Evolutionary conservation across 2,888 invertebrate genomes (phyloP), one percentile per base, ranked within the genome.

Genomic region (Napeogenes sylphis): DNA sequence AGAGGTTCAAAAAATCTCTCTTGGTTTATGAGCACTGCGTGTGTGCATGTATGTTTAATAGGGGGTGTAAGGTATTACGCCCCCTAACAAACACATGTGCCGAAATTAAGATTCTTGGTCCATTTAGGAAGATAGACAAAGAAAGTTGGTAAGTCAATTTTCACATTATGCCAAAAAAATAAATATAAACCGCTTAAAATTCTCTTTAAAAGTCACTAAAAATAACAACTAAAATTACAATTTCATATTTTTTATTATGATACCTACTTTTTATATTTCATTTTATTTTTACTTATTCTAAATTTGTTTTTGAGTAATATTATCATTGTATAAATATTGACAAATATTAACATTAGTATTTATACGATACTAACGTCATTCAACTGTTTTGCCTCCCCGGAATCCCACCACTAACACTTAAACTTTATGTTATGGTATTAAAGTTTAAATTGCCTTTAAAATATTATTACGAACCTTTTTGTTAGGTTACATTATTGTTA

Each of bases 331-430:
- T 35, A 47, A 14, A 14, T 47, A 47, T 14, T 47, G 47, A 46
- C n/a, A 35, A 35, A 35, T 35, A 35, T 35, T 4, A 6, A 35
- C 35, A 35, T 35, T 46, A 45, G 8, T 45, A 46, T 14, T 46
- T 46, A 46, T n/a, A 46, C n/a, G n/a, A 47, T 21, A 47, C 47
- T 14, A 47, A 47, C 47, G 14, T 47, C 47, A 47, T 3, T 47
- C 47, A 47, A 47, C n/a, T 47, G n/a, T 47, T 47, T 47, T n/a
- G 47, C n/a, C 47, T 14, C n/a, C 21, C 21, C 21, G 35, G 35
- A 35, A 35, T 5, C 35, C 5, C 5, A 5, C 5, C 5, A 5
- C 4, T 4, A 5, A 35, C 35, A 35, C 5, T 35, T 35, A 35
- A 35, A 35, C n/a, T n/a, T n/a, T n/a, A 47, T 46, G n/a, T 1